These are phyloP conservation scores for Myocastor coypus DNA, from an alignment of 2,113 vertebrate species.

Conservation along the genomic window DNA sequence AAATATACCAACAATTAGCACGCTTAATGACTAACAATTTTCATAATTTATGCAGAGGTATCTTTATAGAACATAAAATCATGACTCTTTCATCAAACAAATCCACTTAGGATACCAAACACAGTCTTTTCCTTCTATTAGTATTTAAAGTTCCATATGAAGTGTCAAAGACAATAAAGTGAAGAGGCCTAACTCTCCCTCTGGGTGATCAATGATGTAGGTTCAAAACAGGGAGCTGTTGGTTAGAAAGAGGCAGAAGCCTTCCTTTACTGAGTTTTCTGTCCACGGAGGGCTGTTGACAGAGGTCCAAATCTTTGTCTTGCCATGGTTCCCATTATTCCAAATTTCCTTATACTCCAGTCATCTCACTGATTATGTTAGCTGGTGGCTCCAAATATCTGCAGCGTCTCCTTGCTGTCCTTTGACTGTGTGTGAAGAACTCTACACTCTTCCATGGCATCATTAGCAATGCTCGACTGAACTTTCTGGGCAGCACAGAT, in stretches of 20 bases:
- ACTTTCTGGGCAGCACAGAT: accelerated
- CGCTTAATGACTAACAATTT: neutral
- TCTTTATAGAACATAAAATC: constrained; percentile 30
- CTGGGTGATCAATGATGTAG: constrained; percentile 24
- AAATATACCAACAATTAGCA: neutral
- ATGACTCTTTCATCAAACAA: neutral
- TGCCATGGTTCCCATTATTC: neutral
- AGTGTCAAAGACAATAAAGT: neutral
- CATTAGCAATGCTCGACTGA: accelerated
- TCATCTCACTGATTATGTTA: neutral
- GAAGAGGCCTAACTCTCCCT: neutral
- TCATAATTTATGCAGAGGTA: neutral
- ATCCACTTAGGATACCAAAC: neutral
- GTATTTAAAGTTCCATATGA: neutral
- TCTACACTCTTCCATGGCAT: neutral
- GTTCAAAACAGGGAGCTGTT: neutral
- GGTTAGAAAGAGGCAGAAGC: neutral
- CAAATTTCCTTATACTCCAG: neutral
- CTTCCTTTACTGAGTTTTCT: neutral
- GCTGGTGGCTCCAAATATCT: too few relatives aligned
- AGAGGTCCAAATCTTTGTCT: neutral
- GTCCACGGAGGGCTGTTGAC: neutral
- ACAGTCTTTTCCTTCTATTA: neutral
- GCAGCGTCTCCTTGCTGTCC: neutral
- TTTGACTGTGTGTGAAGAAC: too few relatives aligned